A percentile compares a stretch with the other conserved stretches of the same genome.
Evolutionary conservation across 2,888 invertebrate species (phyloP).

Genomic region (Sisyra nigra): DNA sequence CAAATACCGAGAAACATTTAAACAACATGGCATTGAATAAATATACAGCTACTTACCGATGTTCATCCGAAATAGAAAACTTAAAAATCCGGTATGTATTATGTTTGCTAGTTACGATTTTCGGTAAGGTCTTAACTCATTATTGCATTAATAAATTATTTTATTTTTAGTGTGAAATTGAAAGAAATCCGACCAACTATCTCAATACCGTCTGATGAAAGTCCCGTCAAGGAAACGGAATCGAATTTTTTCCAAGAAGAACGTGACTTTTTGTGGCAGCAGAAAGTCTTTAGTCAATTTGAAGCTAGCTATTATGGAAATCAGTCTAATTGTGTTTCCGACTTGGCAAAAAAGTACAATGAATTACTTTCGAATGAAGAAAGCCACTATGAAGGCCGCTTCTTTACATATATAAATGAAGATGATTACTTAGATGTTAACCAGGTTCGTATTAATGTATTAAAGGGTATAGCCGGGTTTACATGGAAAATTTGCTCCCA

Average conservation of each 20-base stretch:
- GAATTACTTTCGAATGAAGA: conserved; percentile 24
- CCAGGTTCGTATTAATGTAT: too few relatives aligned
- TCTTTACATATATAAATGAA: conserved; percentile 41
- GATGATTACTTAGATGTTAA: conserved; percentile 29
- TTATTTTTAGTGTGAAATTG: conserved; percentile 23
- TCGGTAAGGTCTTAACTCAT: not conserved
- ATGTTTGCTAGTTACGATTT: conserved; percentile 9
- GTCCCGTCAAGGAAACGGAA: conserved; percentile 18
- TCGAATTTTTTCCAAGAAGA: conserved; percentile 17
- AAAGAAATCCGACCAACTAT: conserved; percentile 25
- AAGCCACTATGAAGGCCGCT: conserved; percentile 22
- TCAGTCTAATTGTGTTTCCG: conserved; percentile 40
- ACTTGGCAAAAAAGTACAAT: conserved; percentile 40
- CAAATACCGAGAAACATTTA: not conserved
- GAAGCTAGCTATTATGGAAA: conserved; percentile 44
- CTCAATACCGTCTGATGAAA: conserved; percentile 28
- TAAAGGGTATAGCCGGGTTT: too few relatives aligned
- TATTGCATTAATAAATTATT: too few relatives aligned
- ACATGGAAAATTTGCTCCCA: too few relatives aligned
- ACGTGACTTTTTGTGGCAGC: conserved; percentile 47
- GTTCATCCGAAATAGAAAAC: conserved; percentile 31
- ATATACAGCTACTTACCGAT: conserved; percentile 30
- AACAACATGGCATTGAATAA: not conserved
- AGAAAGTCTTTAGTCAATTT: conserved; percentile 45
- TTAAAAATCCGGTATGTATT: conserved; percentile 33